Base-by-base conservation (phyloP, 2,113 vertebrate genomes). In the Macaca fascicularis region DNA sequence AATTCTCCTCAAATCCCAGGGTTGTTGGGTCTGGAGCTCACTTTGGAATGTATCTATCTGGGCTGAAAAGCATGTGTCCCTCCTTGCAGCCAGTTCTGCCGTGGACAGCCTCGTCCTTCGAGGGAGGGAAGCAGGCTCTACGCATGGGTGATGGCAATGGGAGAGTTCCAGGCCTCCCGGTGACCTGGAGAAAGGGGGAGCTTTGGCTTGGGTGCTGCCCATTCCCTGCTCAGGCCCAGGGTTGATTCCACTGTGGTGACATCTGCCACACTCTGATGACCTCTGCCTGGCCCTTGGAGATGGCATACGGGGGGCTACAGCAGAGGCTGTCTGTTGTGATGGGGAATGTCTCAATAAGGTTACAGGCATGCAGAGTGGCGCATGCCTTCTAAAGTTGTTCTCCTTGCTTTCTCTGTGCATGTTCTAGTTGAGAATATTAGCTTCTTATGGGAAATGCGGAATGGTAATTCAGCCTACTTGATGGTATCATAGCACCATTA, bases 1-100 rank as follows among this genome's bases (percentile, higher is more conserved):
- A 12, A 5, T 30, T 45, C 4, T 55, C 12, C 40, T 22, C 32
- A 67, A 0, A 38, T 32, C 32, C 1, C 5, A 14, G 64, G 22
- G 8, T 6, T 14, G 0, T 2, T 7, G 12, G 55, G 13, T 32
- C 17, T 12, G 25, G 17, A 64, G 2, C 20, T 78, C 5, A 11
- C 30, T 19, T n/a, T n/a, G 50, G 40, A 27, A 35, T 74, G 4
- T 14, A 22, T 81, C 35, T 38, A 32, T 76, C 35, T 83, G 17
- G 48, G 9, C 13, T 35, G 17, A 25, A 19, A 25, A 35, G 17
- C 19, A 27, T 40, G n/a, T 91, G 19, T 1, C 2, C 82, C 27
- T 35, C 14, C 59, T 64, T 4, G 23, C 14, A 32, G 61, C 20
- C 35, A 61, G 17, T 32, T 38, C 72, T 40, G 30, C 52, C 45